Evolutionary conservation across 2,113 vertebrate genomes (phyloP).

Genomic region (Triplophysa dalaica): DNA sequence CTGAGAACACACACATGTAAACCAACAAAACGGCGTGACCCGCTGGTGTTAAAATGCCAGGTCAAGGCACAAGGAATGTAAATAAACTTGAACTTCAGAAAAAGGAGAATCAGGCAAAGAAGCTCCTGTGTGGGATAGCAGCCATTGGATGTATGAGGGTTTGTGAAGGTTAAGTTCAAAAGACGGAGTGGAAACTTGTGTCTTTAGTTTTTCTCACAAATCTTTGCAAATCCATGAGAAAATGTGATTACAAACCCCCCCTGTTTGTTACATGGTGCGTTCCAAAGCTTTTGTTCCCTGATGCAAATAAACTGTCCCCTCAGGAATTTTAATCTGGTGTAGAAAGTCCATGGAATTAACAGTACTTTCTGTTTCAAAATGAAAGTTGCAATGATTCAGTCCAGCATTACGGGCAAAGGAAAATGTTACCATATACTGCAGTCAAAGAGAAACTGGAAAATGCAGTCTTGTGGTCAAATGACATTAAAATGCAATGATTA

Average conservation of each 20-base stretch:
- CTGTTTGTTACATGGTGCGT: slow-evolving; percentile 16
- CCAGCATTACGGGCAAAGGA: slow-evolving; percentile 1
- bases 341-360: slow-evolving; percentile 62
- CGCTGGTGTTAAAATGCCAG: slow-evolving; percentile 65
- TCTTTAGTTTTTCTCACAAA: slow-evolving; percentile 1
- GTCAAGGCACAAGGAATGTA: slow-evolving; percentile 68
- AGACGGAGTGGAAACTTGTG: neutral
- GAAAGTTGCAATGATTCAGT: slow-evolving; percentile 46
- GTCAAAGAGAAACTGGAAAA: neutral
- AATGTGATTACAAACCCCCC: neutral
- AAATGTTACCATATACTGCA: neutral
- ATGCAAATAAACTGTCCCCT: slow-evolving; percentile 59
- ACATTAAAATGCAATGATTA: neutral
- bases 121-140: neutral
- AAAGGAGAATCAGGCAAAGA: neutral
- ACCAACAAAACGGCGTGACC: slow-evolving; percentile 67
- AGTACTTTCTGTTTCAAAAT: slow-evolving; percentile 51
- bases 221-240: neutral
- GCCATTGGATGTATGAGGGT: neutral
- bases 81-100: slow-evolving; percentile 10
- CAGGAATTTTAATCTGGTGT: slow-evolving; percentile 75
- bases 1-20: slow-evolving; percentile 23
- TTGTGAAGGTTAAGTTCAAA: neutral
- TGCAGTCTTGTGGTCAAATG: neutral
- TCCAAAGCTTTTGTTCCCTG: slow-evolving; percentile 65